phyloP scores from a whole-genome alignment of 2,888 invertebrate species.

The Ormyrus thymus region DNA sequence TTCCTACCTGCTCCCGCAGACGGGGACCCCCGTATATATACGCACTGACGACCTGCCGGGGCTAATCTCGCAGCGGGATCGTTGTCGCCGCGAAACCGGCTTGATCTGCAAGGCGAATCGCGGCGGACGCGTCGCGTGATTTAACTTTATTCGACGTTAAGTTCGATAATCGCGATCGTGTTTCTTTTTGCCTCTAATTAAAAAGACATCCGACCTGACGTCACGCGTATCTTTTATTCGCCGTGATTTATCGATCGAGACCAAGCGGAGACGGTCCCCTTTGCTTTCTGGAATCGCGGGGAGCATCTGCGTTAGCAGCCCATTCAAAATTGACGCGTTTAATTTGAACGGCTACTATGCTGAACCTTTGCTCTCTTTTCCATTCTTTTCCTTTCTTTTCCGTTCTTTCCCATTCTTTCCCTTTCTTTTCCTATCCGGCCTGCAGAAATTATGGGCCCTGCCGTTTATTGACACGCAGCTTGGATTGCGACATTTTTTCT shows the following conservation, averaged over 20 bases:
- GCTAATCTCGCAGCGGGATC: conserved; percentile 53
- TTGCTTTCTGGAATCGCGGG: conserved; percentile 8
- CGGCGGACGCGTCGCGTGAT: conserved; percentile 49
- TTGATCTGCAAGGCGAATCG: conserved; percentile 9
- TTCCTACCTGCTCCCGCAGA: conserved; percentile 1
- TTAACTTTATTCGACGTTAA: conserved; percentile 56
- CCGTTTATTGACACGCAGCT: conserved; percentile 13
- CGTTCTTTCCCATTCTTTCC: not conserved
- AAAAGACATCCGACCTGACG: conserved; percentile 52
- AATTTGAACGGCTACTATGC: conserved; percentile 19
- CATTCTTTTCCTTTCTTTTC: not conserved
- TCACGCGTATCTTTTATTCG: conserved; percentile 46
- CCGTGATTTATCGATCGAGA: conserved; percentile 51
- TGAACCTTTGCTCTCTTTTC: not conserved
- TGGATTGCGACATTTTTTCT: conserved; percentile 7
- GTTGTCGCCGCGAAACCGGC: conserved; percentile 41
- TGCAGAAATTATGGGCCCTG: conserved; percentile 30
- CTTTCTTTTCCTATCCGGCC: not conserved
- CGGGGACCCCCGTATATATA: not conserved
- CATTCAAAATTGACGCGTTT: conserved; percentile 47
- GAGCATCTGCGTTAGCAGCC: conserved; percentile 22
- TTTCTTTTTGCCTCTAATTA: conserved; percentile 55
- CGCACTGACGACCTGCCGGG: not conserved
- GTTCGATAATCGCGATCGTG: conserved; percentile 55
- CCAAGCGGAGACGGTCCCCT: not conserved